Percentiles rank a stretch among this genome's conserved stretches.
These are phyloP conservation scores for Tenrec ecaudatus DNA, from an alignment of 2,113 vertebrate species.

Conservation along the genomic window DNA sequence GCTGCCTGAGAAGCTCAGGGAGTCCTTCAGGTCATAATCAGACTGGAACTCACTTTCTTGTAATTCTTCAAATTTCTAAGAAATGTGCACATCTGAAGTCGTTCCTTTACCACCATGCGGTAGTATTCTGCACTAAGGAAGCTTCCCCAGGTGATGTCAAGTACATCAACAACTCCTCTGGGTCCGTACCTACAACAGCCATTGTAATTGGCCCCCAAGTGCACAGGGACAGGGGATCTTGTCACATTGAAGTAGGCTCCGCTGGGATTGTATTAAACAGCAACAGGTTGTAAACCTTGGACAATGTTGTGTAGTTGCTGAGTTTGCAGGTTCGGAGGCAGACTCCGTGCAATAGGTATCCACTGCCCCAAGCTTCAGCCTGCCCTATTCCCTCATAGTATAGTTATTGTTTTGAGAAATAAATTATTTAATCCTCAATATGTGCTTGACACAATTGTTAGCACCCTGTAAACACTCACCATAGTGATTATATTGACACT, in stretches of 20 bases:
- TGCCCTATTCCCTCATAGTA: fast-evolving
- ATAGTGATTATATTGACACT: not conserved
- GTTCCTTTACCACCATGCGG: not conserved
- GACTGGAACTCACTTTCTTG: not conserved
- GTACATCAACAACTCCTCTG: not conserved
- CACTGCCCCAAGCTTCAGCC: not conserved
- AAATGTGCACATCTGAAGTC: not conserved
- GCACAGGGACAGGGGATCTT: not conserved
- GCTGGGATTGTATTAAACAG: not conserved
- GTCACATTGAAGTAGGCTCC: not conserved
- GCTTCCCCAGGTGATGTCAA: not conserved
- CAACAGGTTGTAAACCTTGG: not conserved
- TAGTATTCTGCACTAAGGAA: not conserved
- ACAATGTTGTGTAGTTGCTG: not conserved
- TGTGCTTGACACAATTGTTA: not conserved
- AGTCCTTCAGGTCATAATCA: not conserved
- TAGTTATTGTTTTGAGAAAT: not conserved
- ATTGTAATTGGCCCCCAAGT: not conserved
- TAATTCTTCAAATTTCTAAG: not conserved
- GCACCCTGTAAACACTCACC: not conserved
- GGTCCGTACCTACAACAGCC: not conserved
- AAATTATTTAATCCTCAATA: not conserved
- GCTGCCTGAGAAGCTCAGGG: not conserved
- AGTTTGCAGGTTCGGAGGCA: not conserved
- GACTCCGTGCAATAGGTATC: not conserved